Base-by-base conservation (phyloP, 2,888 invertebrate genomes). In the Himalopsyche japonica region DNA sequence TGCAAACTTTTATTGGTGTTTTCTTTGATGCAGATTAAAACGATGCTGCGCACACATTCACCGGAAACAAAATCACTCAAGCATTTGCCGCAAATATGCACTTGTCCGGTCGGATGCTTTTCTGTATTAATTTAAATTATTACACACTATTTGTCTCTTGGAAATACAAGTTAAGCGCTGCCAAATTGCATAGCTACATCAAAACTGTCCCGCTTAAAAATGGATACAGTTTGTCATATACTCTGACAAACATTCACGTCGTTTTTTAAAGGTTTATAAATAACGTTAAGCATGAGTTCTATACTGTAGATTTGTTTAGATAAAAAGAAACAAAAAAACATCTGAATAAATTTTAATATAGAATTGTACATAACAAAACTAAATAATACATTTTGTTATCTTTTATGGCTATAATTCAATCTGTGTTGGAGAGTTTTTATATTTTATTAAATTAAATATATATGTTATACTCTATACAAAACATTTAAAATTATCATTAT, bases 71-170 rank as follows among this genome's bases (percentile, higher is more conserved):
- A 57, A 57, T 57, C 57, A 57, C 57, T 57, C 57, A 57, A 57
- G 57, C 57, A 20, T 20, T 57, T 57, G 57, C 57, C 57, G 57
- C 57, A 57, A 57, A 57, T 47, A 27, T 37, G 78, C 78, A 78
- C 37, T 43, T 43, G 24, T 24, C 78, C 37, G 47, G 43, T 20
- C 24, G 37, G 15, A 57, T 34, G 43, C 47, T 20, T 77, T 49
- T 24, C 27, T 57, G 30, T 27, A 82, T 82, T 82, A 48, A 82
- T 79, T 79, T 79, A 64, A 82, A 79, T 78, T 64, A 82, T 79
- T 79, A 79, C 57, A 64, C 64, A 49, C 37, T 49, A 82, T 82
- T 82, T 82, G 79, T 82, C 82, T 78, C 78, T n/a, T 37, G 43
- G 24, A 79, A 57, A 57, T 57, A 57, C 57, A 57, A 57, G 12